phyloP scores from a whole-genome alignment of 2,797 vertebrate genomes.

The Parauchenoglanis punctatus region DNA sequence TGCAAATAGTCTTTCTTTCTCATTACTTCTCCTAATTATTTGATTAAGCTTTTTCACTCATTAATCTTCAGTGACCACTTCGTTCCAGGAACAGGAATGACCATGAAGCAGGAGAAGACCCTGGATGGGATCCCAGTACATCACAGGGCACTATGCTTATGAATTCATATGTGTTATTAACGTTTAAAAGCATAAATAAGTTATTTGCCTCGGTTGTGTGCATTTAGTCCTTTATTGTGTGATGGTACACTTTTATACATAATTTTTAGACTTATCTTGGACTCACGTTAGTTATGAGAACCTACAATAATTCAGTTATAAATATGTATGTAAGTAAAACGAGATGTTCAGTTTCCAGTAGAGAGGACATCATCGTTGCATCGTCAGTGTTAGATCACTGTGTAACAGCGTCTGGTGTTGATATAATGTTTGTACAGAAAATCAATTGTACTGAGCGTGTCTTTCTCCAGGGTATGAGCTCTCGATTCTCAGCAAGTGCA shows the following conservation, averaged over 20 bases:
- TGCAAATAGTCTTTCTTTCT: neutral
- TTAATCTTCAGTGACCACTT: neutral
- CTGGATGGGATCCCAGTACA: neutral
- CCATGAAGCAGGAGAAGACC: neutral
- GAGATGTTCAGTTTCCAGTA: slow-evolving; percentile 38
- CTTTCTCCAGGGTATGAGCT: slow-evolving; percentile 19
- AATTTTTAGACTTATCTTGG: neutral
- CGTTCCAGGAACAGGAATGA: neutral
- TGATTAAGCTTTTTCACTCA: neutral
- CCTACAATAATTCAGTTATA: slow-evolving; percentile 27
- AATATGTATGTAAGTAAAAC: slow-evolving; percentile 12
- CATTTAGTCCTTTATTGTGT: neutral
- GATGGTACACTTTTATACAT: neutral
- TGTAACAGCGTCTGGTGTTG: slow-evolving; percentile 42
- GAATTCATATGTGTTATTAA: neutral
- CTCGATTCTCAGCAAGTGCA: slow-evolving; percentile 28
- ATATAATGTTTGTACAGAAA: slow-evolving; percentile 42
- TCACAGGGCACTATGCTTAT: neutral
- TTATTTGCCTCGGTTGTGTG: neutral
- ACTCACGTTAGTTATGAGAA: neutral
- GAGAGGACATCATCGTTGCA: slow-evolving; percentile 30
- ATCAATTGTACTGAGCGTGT: slow-evolving; percentile 51
- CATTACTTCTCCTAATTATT: neutral
- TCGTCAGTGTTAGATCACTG: slow-evolving; percentile 41
- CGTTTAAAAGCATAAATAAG: neutral